Evolutionary conservation across 2,888 invertebrate genomes (phyloP).

Genomic region (Desoria tigrina): DNA sequence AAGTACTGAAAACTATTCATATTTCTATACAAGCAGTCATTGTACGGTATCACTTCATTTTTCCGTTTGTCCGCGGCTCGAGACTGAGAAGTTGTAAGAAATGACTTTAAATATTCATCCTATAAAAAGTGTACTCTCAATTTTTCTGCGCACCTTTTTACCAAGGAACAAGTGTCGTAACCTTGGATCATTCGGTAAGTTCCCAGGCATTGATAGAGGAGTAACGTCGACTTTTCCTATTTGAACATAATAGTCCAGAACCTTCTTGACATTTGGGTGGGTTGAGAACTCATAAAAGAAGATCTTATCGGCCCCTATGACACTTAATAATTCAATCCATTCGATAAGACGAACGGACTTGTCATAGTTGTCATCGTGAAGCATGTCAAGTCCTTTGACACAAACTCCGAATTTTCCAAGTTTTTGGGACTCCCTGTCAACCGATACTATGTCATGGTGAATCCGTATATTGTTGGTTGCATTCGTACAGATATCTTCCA

Average conservation of each 20-base stretch:
- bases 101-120: too few species aligned
- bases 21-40: constrained; percentile 59
- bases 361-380: constrained; percentile 44
- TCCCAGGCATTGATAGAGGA: constrained; percentile 57
- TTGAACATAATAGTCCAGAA: constrained; percentile 53
- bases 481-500: constrained; percentile 55
- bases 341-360: constrained; percentile 57
- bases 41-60: constrained; percentile 60
- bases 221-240: constrained; percentile 53
- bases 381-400: constrained; percentile 59
- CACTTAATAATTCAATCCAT: constrained; percentile 58
- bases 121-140: too few species aligned
- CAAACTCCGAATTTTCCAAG: constrained; percentile 56
- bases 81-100: constrained; percentile 56
- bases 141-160: too few species aligned
- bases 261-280: constrained; percentile 56
- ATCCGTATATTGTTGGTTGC: constrained; percentile 56
- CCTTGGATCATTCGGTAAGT: constrained; percentile 56
- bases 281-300: constrained; percentile 59
- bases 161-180: constrained; percentile 43
- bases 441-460: constrained; percentile 51
- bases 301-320: constrained; percentile 58
- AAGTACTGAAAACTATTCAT: constrained; percentile 57
- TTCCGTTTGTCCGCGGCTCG: constrained; percentile 58
- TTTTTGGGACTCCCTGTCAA: too few species aligned